Evolutionary conservation across 2,888 invertebrate species (phyloP), one percentile per base, ranked within the genome.

Genomic region (Rotaria sp.): DNA sequence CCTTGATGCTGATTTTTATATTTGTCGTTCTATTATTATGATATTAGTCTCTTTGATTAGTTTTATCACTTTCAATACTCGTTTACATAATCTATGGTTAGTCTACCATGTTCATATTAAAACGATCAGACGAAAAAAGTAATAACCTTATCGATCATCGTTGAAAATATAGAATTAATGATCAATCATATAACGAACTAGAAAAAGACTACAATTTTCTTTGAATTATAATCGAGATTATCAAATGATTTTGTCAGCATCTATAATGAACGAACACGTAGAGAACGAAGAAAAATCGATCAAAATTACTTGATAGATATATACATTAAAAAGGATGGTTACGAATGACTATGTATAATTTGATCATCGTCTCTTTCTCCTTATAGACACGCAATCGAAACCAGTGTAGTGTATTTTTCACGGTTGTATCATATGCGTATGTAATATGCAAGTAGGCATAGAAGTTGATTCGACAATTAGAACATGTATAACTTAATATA

Each of bases 111-210:
- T 59, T 67, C 38, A 35, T 67, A 67, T 67, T 35, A 38, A 67
- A 67, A 38, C 26, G 3, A 50, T 50, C 50, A 18, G 50, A 67
- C 18, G 67, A 21, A 21, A 38, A 67, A 67, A 67, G 67, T 38
- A 67, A 67, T 67, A 67, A 67, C 35, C 67, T 67, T 67, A 67
- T 67, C 67, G 30, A 67, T 67, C 67, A 67, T 67, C 30, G 35
- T 67, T 35, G 35, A 35, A 35, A 35, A 67, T 67, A 21, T 21
- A 18, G 21, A 30, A 15, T 67, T 67, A 30, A 21, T 67, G 67
- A 35, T 67, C 35, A 67, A 67, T 67, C 67, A 67, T 67, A 67
- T 67, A 35, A 52, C 24, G 24, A 21, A 4, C 7, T 24, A 52
- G 52, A 52, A 21, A 24, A 52, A 52, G 52, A 52, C 52, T 52